Conservation (phyloP, 2,888 invertebrate species). For the Dasypogon diadema region DNA sequence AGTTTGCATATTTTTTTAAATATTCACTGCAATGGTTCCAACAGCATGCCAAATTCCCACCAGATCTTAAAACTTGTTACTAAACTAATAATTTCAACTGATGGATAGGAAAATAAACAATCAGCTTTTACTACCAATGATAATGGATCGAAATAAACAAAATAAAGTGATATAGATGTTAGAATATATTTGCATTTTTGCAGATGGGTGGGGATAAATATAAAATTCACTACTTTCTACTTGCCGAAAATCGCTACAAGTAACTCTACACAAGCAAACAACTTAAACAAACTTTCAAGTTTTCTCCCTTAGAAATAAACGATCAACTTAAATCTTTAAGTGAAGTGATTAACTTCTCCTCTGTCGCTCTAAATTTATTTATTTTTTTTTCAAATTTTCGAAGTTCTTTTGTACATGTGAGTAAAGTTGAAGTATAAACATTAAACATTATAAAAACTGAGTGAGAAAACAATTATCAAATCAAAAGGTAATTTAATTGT, state of each 20-base stretch:
- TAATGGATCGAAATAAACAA: not conserved
- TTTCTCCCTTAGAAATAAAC: not conserved
- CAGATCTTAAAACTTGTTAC: slow-evolving; percentile 2
- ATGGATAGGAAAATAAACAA: slow-evolving; percentile 7
- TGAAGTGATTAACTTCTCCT: not conserved
- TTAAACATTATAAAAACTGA: slow-evolving; percentile 27
- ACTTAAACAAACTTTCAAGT: slow-evolving; percentile 32
- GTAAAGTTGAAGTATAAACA: not conserved
- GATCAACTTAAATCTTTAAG: not conserved
- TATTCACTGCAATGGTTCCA: slow-evolving; percentile 29
- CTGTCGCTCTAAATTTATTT: not conserved
- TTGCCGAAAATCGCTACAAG: slow-evolving; percentile 62
- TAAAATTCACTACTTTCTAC: slow-evolving; percentile 61
- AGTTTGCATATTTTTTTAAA: not conserved
- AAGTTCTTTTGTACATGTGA: slow-evolving; percentile 24
- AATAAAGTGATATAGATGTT: not conserved
- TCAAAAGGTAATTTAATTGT: not conserved
- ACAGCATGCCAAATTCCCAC: slow-evolving; percentile 48
- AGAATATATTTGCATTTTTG: not conserved
- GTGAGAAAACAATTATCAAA: slow-evolving; percentile 7
- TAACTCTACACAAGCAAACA: slow-evolving; percentile 66
- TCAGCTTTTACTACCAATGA: slow-evolving; percentile 36
- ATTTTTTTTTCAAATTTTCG: not conserved
- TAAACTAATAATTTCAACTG: not conserved
- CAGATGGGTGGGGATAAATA: slow-evolving; percentile 49